A percentile compares a stretch with the other conserved stretches of the same genome.
Evolutionary conservation across 2,888 invertebrate genomes (phyloP).

Genomic region (Rotaria magnacalcarata): DNA sequence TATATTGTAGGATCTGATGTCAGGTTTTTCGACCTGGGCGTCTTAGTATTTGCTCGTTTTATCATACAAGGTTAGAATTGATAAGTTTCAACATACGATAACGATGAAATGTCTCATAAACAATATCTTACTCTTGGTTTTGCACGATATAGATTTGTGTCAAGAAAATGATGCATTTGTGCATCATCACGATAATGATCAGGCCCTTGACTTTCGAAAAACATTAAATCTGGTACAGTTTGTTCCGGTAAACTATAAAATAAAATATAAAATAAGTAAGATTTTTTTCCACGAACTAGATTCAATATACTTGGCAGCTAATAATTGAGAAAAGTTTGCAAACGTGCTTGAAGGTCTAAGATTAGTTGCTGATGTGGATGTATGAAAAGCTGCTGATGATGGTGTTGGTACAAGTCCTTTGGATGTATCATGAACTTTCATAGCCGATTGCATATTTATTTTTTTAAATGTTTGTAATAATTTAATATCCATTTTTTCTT

Average conservation of each 20-base stretch:
- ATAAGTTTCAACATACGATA: no score
- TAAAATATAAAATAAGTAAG: not conserved
- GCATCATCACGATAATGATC: slow-evolving; percentile 42
- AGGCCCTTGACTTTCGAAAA: slow-evolving; percentile 30
- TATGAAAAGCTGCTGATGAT: slow-evolving; percentile 37
- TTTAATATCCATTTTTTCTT: slow-evolving; percentile 44
- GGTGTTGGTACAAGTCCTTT: slow-evolving; percentile 40
- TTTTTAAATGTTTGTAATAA: slow-evolving; percentile 46
- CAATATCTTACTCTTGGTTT: not conserved
- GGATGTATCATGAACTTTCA: slow-evolving; percentile 42
- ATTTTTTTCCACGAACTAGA: not conserved
- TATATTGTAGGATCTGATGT: no score
- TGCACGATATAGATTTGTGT: slow-evolving; percentile 37
- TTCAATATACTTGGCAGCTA: not conserved
- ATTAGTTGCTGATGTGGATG: not conserved
- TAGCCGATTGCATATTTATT: slow-evolving; percentile 40
- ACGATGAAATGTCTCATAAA: no score
- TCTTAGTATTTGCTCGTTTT: no score
- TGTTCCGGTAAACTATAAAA: slow-evolving; percentile 28
- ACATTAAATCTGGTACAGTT: slow-evolving; percentile 43
- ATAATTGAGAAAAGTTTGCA: slow-evolving; percentile 6
- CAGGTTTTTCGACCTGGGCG: no score
- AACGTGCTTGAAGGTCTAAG: slow-evolving; percentile 9
- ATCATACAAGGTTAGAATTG: no score
- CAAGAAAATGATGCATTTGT: slow-evolving; percentile 41